Conservation (phyloP, 2,113 vertebrate genomes). For the Oreochromis aureus region DNA sequence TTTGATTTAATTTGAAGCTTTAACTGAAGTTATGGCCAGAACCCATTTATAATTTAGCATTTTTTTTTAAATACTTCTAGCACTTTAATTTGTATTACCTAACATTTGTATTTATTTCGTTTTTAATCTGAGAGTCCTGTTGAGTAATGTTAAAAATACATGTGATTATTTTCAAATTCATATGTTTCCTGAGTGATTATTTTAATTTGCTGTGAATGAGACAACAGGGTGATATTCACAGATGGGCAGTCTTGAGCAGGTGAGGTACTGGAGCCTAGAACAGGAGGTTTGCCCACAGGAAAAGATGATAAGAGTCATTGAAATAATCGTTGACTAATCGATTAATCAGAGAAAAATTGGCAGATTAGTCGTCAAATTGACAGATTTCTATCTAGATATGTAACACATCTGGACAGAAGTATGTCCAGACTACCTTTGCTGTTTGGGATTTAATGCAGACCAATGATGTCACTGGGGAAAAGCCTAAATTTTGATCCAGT, state of each 20-base stretch:
- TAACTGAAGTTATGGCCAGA: not conserved
- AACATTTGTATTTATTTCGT: not conserved
- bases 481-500: not conserved
- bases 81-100: not conserved
- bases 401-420: not conserved
- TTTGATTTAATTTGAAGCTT: not conserved
- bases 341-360: not conserved
- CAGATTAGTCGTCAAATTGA: not conserved
- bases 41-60: not conserved
- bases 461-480: not conserved
- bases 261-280: not conserved
- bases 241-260: not conserved
- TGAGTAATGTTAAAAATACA: not conserved
- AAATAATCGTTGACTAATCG: not conserved
- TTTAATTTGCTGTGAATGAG: not conserved
- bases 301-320: not conserved
- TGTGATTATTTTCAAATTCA: not conserved
- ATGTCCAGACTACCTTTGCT: not conserved
- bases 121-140: not conserved
- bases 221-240: not conserved
- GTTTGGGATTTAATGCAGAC: not conserved
- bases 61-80: not conserved
- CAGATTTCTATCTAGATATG: not conserved
- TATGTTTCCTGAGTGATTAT: not conserved
- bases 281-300: not conserved